A percentile compares a stretch with the other conserved stretches of the same genome.
Conservation (phyloP, 2,888 invertebrate species). For the Heliconius ismenius region DNA sequence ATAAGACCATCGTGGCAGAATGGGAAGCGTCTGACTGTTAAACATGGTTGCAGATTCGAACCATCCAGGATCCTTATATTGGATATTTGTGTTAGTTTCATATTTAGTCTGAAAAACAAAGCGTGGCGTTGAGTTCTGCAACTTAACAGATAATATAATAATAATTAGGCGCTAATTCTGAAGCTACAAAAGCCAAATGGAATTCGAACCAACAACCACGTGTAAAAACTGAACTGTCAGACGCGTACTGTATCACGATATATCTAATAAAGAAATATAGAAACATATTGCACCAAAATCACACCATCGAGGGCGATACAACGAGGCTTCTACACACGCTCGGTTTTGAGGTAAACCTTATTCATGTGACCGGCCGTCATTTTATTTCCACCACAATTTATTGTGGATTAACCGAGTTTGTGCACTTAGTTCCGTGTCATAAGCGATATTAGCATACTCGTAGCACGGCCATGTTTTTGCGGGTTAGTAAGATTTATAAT, state of each 20-base stretch:
- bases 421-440: slow-evolving; percentile 22
- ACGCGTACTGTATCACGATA: not conserved
- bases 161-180: not conserved
- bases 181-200: too few species aligned
- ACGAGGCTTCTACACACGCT: slow-evolving; percentile 34
- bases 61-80: too few species aligned
- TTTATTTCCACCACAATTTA: slow-evolving; percentile 42
- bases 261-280: not conserved
- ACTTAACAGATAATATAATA: not conserved
- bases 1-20: too few species aligned
- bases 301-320: not conserved
- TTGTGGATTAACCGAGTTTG: slow-evolving; percentile 40
- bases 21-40: too few species aligned
- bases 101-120: too few species aligned
- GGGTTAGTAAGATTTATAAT: slow-evolving; percentile 14
- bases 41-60: too few species aligned
- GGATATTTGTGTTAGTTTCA: too few species aligned
- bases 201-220: not conserved
- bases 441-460: slow-evolving; percentile 4
- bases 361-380: slow-evolving; percentile 53
- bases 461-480: slow-evolving; percentile 13
- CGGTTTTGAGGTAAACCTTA: slow-evolving; percentile 71
- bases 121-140: not conserved
- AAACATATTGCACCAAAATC: slow-evolving; percentile 1
- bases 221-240: not conserved